phyloP scores from a whole-genome alignment of 2,888 invertebrate genomes.

The Tachina fera region DNA sequence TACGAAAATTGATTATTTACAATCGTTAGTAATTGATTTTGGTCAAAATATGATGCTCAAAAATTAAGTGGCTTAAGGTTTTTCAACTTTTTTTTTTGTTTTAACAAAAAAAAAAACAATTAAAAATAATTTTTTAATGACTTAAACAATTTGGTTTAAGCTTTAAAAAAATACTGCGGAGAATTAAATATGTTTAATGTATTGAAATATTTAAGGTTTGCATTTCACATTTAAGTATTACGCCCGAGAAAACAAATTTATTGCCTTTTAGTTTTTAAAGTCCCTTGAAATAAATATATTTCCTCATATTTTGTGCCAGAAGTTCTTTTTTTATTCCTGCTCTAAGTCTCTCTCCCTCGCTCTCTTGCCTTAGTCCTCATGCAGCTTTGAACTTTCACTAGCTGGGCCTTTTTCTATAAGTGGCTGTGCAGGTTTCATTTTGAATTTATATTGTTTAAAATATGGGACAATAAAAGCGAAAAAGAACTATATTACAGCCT shows the following conservation, averaged over 20 bases:
- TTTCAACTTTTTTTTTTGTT: no score
- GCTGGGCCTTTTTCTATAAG: conserved; percentile 26
- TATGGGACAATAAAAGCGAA: conserved; percentile 54
- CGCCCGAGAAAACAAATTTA: conserved; percentile 42
- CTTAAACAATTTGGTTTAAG: no score
- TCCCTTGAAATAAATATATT: conserved; percentile 44
- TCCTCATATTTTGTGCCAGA: neutral
- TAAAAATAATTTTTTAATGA: no score
- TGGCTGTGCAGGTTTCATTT: conserved; percentile 12
- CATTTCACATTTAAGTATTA: neutral
- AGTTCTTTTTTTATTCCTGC: neutral
- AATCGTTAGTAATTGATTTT: no score
- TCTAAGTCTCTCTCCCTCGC: no score
- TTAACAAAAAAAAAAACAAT: no score
- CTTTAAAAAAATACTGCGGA: no score
- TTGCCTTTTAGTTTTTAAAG: conserved; percentile 52
- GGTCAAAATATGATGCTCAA: no score
- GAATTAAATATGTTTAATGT: no score
- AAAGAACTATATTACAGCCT: conserved; percentile 45
- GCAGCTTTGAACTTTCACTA: conserved; percentile 66
- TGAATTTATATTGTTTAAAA: conserved; percentile 40
- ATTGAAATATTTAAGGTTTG: no score
- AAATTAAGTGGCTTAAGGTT: no score
- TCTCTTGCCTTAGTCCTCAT: conserved; percentile 24
- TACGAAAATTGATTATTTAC: no score